phyloP scores from a whole-genome alignment of 2,797 vertebrate genomes.

The Coracias cyanogaster region DNA sequence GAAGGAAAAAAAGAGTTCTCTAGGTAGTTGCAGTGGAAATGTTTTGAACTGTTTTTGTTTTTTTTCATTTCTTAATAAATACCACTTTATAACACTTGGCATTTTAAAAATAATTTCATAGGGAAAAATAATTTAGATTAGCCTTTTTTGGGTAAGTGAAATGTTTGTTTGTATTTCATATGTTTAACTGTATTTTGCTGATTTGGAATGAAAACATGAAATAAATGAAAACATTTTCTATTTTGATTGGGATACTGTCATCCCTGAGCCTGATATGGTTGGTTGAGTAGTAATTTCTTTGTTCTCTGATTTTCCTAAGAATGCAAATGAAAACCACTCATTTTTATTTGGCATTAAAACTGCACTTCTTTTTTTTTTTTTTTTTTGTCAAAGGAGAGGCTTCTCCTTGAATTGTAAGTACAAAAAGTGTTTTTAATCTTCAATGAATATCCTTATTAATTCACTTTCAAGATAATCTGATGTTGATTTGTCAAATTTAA shows the following conservation, averaged over 20 bases:
- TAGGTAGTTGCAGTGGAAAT: conserved; percentile 35
- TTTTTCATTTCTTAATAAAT: background rate
- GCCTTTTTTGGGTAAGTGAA: conserved; percentile 35
- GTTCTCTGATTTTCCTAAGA: conserved; percentile 83
- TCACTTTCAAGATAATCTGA: conserved; percentile 97
- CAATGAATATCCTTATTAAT: conserved; percentile 94
- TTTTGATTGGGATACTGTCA: conserved; percentile 81
- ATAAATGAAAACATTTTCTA: conserved; percentile 78
- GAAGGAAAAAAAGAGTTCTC: background rate
- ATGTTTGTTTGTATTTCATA: conserved; percentile 66
- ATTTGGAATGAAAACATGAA: conserved; percentile 66
- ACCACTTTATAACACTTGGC: background rate
- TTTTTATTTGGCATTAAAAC: conserved; percentile 84
- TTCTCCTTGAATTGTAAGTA: conserved; percentile 85
- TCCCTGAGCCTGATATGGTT: conserved; percentile 78
- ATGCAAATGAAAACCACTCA: conserved; percentile 84
- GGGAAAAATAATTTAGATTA: conserved; percentile 5
- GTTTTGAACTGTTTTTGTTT: background rate
- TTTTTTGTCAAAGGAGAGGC: conserved; percentile 81
- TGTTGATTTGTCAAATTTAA: conserved; percentile 99
- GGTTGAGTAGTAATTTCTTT: conserved; percentile 84
- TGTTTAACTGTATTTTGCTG: conserved; percentile 73
- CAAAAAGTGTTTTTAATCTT: conserved; percentile 85
- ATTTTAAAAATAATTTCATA: conserved; percentile 35
- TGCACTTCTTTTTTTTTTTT: conserved; percentile 77